These are phyloP conservation scores for Volucella inanis DNA, from an alignment of 2,888 invertebrate genomes.

Conservation along the genomic window DNA sequence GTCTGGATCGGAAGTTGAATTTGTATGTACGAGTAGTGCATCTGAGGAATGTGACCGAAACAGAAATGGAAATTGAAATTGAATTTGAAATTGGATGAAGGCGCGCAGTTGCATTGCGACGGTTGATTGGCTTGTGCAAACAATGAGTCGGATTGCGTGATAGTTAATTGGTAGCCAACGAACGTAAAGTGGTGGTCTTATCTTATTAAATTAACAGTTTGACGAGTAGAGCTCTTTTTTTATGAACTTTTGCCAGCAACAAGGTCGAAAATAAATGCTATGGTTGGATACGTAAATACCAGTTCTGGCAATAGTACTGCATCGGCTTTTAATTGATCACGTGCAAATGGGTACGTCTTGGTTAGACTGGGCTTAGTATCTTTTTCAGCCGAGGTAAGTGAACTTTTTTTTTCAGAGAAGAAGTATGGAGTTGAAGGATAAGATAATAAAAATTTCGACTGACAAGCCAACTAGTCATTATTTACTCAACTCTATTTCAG, in stretches of 20 bases:
- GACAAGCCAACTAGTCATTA: too few relatives aligned
- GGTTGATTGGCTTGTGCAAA: conserved; percentile 42
- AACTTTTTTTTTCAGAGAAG: too few relatives aligned
- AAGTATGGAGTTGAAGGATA: too few relatives aligned
- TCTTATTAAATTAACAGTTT: conserved; percentile 30
- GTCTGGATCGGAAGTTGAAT: neutral
- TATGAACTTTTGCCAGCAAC: conserved; percentile 21
- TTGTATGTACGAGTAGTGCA: neutral
- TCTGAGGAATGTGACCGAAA: conserved; percentile 21
- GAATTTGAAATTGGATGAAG: neutral
- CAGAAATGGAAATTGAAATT: too few relatives aligned
- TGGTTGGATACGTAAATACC: conserved; percentile 16
- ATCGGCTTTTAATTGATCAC: neutral
- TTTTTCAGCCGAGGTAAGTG: too few relatives aligned
- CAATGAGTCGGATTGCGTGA: conserved; percentile 42
- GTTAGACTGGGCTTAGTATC: too few relatives aligned
- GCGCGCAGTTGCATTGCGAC: neutral
- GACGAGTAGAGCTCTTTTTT: conserved; percentile 4
- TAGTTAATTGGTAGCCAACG: conserved; percentile 19
- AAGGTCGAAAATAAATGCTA: neutral
- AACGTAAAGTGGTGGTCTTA: conserved; percentile 16
- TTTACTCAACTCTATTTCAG: too few relatives aligned
- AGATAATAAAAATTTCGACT: too few relatives aligned
- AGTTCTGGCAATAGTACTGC: conserved; percentile 3
- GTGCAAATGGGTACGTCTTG: neutral